Base-by-base conservation (phyloP, 1,140 invertebrate genomes). In the Leptestheria dahalacensis region DNA sequence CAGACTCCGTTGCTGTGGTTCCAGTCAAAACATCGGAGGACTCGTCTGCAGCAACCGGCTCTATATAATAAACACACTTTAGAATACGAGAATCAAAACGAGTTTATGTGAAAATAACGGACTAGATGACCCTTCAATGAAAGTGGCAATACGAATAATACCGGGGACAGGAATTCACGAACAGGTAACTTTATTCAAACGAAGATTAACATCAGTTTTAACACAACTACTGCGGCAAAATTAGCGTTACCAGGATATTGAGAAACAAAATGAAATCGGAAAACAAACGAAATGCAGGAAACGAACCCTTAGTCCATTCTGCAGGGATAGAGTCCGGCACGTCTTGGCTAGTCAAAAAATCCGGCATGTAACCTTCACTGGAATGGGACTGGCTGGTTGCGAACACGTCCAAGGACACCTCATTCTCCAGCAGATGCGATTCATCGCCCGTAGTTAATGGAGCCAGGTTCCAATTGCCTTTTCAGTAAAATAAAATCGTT, bases 381-480 rank as follows among this genome's bases (percentile, higher is more conserved):
- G 23, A 18, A 20, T 33, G 29, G 10, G 41, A n/a, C 6, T 29
- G 29, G 3, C 20, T 24, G 24, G 41, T 29, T 20, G 24, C 48
- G n/a, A 50, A 50, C 28, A 50, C 51, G 20, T 12, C 49, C 41
- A 52, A 23, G 24, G 21, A 21, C 12, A 52, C 48, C 26, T 66
- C 66, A n/a, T 62, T 47, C 59, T 68, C 68, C 11, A 68, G 46
- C 50, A 68, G 33, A 20, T 61, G 26, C 59, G 53, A 61, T 6
- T 66, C 67, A 18, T 68, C 68, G 11, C 64, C 64, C 10, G 51
- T 58, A 47, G 60, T 33, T 2, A 66, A 57, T 41, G 65, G 62
- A 49, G 66, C 62, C 2, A 70, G 62, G 60, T 68, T 69, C 57
- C 68, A 65, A 59, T 70, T 68, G 67, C 71, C 71, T 72, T 48